Base-by-base conservation (phyloP, 2,113 vertebrate genomes). In the Vireo altiloquus region DNA sequence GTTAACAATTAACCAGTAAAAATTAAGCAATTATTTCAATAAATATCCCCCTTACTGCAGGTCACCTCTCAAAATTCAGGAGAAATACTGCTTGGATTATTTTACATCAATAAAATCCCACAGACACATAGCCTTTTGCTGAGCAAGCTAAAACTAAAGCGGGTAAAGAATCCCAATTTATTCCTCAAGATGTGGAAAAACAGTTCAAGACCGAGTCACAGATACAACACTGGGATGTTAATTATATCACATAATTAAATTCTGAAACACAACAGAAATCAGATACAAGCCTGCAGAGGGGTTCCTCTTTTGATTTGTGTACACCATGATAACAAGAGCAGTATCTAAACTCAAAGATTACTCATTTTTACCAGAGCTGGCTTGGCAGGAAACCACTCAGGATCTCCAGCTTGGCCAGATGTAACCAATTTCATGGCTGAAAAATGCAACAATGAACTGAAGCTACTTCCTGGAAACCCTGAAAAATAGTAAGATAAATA, bases 251-350 rank as follows among this genome's bases (percentile, higher is more conserved):
- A 8, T 37, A 93, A 94, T 94, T 93, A 70, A 21, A 74, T 74
- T 84, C 33, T 68, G 68, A 94, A 84, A 79, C 63, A 92, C 63
- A 94, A 79, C 56, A 96, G 83, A 92, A 95, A 91, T 90, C 50
- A 94, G 84, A 93, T 44, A 91, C 8, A 82, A 86, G n/a, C 44
- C 39, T 37, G 76, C 49, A 77, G 87, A 78, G 25, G 37, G n/a
- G 37, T 64, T 94, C 68, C 70, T 94, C 68, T 90, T 90, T 90
- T 70, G 25, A 65, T 86, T 75, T 82, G 31, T 79, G 50, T 33
- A 57, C 19, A 76, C 27, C 59, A 13, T 2, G 35, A 57, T 77
- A 83, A 83, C 40, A 85, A 82, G 22, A 57, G 65, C 39, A 46
- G 52, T 35, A 80, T 42, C 59, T 83, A 76, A 92, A 92, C 33